Evolutionary conservation across 2,888 invertebrate species (phyloP).

Genomic region (Nasonia oneida): DNA sequence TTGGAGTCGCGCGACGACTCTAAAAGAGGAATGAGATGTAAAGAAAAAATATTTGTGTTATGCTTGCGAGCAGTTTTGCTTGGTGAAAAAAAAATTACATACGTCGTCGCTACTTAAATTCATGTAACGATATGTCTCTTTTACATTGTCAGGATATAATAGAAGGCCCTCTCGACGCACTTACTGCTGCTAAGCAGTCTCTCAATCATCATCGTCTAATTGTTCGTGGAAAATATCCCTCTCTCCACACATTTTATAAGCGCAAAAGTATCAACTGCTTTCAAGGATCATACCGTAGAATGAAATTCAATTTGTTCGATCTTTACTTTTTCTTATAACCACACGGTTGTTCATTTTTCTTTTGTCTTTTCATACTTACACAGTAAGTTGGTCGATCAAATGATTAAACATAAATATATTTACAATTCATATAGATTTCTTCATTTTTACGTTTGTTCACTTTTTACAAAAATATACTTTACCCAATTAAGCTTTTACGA

Average conservation of each 20-base stretch:
- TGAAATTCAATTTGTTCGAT: conserved; percentile 53
- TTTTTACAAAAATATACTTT: conserved; percentile 61
- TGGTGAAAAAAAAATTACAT: conserved; percentile 48
- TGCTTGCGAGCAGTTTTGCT: conserved; percentile 24
- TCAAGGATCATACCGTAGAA: conserved; percentile 61
- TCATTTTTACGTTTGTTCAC: conserved; percentile 20
- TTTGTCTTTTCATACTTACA: conserved; percentile 20
- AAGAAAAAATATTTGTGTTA: conserved; percentile 27
- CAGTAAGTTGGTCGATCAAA: conserved; percentile 56
- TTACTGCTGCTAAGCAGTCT: conserved; percentile 52
- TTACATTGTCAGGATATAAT: conserved; percentile 64
- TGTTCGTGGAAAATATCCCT: conserved; percentile 51
- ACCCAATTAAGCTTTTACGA: conserved; percentile 48
- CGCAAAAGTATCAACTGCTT: conserved; percentile 55
- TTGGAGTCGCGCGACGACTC: conserved; percentile 4
- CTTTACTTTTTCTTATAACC: neutral
- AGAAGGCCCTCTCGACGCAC: conserved; percentile 60
- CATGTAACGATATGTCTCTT: conserved; percentile 69
- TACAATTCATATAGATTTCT: conserved; percentile 57
- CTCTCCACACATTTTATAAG: conserved; percentile 44
- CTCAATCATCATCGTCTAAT: conserved; percentile 43
- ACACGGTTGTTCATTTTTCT: neutral
- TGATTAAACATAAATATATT: conserved; percentile 58
- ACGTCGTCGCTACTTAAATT: conserved; percentile 61
- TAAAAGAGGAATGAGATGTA: conserved; percentile 1